These are phyloP conservation scores for Pterocles burchelli DNA, from an alignment of 2,113 vertebrate species.

Conservation along the genomic window DNA sequence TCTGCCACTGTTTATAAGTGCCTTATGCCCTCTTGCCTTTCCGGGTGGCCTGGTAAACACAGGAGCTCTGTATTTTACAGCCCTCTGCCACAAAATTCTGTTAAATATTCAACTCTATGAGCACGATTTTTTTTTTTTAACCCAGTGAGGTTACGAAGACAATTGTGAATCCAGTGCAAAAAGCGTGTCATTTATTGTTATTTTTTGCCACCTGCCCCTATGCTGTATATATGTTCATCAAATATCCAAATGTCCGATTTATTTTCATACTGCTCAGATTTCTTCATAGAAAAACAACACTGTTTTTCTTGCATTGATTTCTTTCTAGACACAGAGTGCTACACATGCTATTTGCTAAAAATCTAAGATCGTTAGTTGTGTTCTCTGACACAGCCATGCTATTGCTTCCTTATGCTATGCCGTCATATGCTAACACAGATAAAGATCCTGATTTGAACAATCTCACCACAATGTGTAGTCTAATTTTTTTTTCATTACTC, in stretches of 20 bases:
- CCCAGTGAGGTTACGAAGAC: neutral
- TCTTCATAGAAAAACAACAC: neutral
- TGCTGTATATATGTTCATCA: neutral
- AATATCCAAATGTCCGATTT: neutral
- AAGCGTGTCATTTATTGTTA: neutral
- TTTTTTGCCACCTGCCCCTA: neutral
- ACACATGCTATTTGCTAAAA: neutral
- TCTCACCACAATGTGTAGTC: neutral
- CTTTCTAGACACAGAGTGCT: neutral
- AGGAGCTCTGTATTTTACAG: slow-evolving; percentile 69
- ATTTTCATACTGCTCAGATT: neutral
- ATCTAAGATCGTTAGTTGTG: neutral
- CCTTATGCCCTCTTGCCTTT: slow-evolving; percentile 74
- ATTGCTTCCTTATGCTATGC: neutral
- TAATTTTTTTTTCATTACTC: neutral
- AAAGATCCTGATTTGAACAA: neutral
- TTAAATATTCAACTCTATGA: slow-evolving; percentile 72
- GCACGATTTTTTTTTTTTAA: neutral
- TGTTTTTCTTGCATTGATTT: neutral
- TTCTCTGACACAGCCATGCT: neutral
- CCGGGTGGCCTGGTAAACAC: slow-evolving; percentile 74
- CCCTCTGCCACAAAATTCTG: slow-evolving; percentile 55
- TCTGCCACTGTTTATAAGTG: slow-evolving; percentile 74
- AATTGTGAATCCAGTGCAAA: neutral
- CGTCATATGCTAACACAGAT: neutral